A percentile compares a stretch with the other conserved stretches of the same genome.
phyloP scores from a whole-genome alignment of 2,113 vertebrate genomes.

The Chionodraco myersi region DNA sequence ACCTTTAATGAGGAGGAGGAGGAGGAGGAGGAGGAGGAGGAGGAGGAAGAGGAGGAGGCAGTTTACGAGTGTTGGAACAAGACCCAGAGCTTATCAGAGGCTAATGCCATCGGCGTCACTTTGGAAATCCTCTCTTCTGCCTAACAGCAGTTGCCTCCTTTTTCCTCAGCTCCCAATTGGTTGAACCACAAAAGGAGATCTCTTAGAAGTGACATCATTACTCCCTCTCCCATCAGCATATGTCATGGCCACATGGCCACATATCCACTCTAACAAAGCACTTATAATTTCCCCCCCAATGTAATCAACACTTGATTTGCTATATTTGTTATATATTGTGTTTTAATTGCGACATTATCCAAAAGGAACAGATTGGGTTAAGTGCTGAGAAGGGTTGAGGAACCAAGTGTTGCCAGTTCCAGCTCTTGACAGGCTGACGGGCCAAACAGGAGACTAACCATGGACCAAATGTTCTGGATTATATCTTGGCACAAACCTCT shows the following conservation, averaged over 20 bases:
- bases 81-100: constrained; percentile 61
- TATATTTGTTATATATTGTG: not conserved
- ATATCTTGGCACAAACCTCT: constrained; percentile 26
- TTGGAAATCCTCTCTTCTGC: constrained; percentile 70
- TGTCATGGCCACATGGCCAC: constrained; percentile 54
- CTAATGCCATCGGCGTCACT: constrained; percentile 50
- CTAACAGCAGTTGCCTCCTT: constrained; percentile 64
- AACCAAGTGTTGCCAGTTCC: constrained; percentile 24
- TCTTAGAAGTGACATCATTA: constrained; percentile 61
- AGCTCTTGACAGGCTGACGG: constrained; percentile 20
- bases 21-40: constrained; percentile 13
- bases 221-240: constrained; percentile 26
- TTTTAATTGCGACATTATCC: not conserved
- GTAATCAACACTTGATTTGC: not conserved
- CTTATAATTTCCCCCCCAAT: not conserved
- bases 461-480: constrained; percentile 34
- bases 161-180: constrained; percentile 60
- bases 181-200: constrained; percentile 50
- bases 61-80: constrained; percentile 50
- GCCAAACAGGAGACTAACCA: constrained; percentile 34
- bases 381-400: not conserved
- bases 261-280: constrained; percentile 16
- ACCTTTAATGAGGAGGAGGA: constrained; percentile 21
- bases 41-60: constrained; percentile 13
- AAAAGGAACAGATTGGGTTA: constrained; percentile 11